These are phyloP conservation scores for Rhabdomys dilectus DNA, from an alignment of 2,113 vertebrate species.

Conservation along the genomic window DNA sequence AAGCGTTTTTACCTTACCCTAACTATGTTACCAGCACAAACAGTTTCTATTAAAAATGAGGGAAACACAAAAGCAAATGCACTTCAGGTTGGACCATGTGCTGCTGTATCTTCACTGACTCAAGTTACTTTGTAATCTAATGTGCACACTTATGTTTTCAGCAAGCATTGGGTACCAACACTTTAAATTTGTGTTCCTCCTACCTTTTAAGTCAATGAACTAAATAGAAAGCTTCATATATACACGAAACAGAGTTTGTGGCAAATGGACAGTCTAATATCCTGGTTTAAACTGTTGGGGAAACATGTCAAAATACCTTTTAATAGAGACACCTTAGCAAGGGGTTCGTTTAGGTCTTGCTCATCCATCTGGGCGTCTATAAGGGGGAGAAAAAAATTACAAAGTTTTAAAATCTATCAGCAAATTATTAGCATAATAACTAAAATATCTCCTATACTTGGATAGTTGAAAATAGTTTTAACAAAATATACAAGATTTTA, in stretches of 20 bases:
- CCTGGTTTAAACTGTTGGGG: conserved; percentile 60
- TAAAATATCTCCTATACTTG: conserved; percentile 23
- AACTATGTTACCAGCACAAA: not conserved
- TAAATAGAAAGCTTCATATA: conserved; percentile 53
- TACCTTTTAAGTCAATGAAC: conserved; percentile 47
- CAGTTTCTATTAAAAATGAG: conserved; percentile 5
- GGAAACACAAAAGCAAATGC: conserved; percentile 4
- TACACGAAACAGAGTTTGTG: conserved; percentile 13
- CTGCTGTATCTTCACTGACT: not conserved
- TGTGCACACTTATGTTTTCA: not conserved
- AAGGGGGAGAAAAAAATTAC: conserved; percentile 50
- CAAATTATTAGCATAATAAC: conserved; percentile 64
- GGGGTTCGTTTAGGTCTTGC: conserved; percentile 95
- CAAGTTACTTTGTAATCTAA: conserved; percentile 36
- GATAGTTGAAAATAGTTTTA: conserved; percentile 52
- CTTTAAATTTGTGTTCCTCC: conserved; percentile 56
- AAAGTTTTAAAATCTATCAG: conserved; percentile 15
- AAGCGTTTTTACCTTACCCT: conserved; percentile 20
- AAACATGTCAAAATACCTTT: conserved; percentile 91
- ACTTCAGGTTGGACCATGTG: not conserved
- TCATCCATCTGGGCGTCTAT: conserved; percentile 98
- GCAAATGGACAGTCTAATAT: conserved; percentile 26
- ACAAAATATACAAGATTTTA: conserved; percentile 48
- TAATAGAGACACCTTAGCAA: conserved; percentile 95
- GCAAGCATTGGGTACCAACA: not conserved